Conservation (phyloP, 35 echinoderm and acorn worm genomes). For the Strongylocentrotus purpuratus region DNA sequence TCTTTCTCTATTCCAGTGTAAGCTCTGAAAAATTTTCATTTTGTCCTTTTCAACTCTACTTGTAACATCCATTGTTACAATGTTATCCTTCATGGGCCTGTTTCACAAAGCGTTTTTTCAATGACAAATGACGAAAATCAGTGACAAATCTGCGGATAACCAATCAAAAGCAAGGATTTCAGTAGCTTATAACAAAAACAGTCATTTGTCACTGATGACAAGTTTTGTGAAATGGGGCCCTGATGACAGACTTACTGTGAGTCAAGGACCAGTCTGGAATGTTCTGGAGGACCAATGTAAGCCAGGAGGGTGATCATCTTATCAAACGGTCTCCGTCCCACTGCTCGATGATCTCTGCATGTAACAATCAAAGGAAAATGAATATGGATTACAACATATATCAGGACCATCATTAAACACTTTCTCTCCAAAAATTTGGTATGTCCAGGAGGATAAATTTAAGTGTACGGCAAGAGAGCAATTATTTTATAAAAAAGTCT, state of each 20-base stretch:
- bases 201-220: no score
- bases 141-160: no score
- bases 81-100: no score
- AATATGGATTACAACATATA: background rate
- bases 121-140: no score
- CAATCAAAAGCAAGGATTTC: no score
- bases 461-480: slow-evolving; percentile 87
- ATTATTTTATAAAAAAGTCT: slow-evolving; percentile 98
- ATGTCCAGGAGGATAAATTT: slow-evolving; percentile 96
- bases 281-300: slow-evolving; percentile 95
- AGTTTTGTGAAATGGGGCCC: slow-evolving; percentile 78
- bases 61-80: no score
- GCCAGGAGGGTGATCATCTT: slow-evolving; percentile 97
- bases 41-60: no score
- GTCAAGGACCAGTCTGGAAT: slow-evolving; percentile 87
- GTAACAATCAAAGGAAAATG: background rate
- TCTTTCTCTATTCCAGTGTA: no score
- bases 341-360: slow-evolving; percentile 94
- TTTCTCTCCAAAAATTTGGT: slow-evolving; percentile 74
- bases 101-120: no score
- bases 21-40: no score
- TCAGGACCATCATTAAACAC: no score
- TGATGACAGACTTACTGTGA: slow-evolving; percentile 81
- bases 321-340: slow-evolving; percentile 97
- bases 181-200: no score